A percentile compares a stretch with the other conserved stretches of the same genome.
phyloP scores from a whole-genome alignment of 64 coral and sea anemone species.

The Dendrophyllia cribrosa region DNA sequence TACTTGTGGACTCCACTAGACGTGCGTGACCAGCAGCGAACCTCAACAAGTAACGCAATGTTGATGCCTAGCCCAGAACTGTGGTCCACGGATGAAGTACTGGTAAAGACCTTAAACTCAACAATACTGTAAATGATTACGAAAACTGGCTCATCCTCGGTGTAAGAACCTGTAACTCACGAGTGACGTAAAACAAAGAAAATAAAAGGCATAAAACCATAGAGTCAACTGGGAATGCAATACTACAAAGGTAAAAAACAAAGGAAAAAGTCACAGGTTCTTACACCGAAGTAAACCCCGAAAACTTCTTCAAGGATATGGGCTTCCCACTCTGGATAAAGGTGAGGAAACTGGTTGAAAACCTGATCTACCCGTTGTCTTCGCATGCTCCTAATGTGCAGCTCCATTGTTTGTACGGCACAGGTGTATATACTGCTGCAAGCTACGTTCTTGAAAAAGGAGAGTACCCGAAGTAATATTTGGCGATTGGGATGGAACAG shows the following conservation, averaged over 20 bases:
- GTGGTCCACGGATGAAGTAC: constrained; percentile 74
- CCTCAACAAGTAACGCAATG: constrained; percentile 68
- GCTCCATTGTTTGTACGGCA: constrained; percentile 73
- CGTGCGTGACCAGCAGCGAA: constrained; percentile 76
- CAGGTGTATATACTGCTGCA: constrained; percentile 64
- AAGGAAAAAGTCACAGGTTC: too few relatives aligned
- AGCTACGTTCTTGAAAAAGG: constrained; percentile 64
- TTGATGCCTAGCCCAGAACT: constrained; percentile 84
- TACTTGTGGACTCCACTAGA: constrained; percentile 74
- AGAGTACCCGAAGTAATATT: constrained; percentile 75
- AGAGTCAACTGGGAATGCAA: too few relatives aligned
- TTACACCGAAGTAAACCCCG: too few relatives aligned
- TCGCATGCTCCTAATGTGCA: constrained; percentile 65
- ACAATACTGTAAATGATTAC: constrained; percentile 75
- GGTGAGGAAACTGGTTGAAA: constrained; percentile 40
- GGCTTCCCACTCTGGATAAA: constrained; percentile 58
- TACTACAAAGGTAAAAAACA: too few relatives aligned
- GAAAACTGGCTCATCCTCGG: too few relatives aligned
- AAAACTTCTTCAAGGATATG: constrained; percentile 82
- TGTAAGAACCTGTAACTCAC: too few relatives aligned
- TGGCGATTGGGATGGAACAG: constrained; percentile 80
- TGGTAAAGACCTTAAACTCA: constrained; percentile 67
- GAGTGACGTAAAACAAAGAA: too few relatives aligned
- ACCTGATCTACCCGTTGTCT: constrained; percentile 59
- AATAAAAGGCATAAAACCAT: too few relatives aligned